Evolutionary conservation across 2,888 invertebrate species (phyloP), one percentile per base, ranked within the genome.

Genomic region (Eupithecia inturbata): DNA sequence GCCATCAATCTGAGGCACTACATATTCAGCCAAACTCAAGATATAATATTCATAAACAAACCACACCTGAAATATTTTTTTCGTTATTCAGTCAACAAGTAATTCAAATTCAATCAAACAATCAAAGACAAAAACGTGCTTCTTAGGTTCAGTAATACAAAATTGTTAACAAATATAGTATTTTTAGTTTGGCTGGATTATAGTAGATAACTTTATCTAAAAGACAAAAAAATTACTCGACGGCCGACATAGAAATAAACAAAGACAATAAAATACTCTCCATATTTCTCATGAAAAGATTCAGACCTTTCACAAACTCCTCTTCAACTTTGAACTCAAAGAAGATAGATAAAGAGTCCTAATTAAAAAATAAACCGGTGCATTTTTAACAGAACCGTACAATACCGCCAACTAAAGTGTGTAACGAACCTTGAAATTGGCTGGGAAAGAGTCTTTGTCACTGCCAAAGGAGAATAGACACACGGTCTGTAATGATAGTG

Each of bases 331-430:
- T 26, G 57, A 57, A 57, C 57, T 26, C 3, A 57, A 57, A 57
- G 12, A 26, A 9, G 1, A 57, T 14, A 26, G 57, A 26, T 12
- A 57, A 57, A 26, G 26, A 57, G 26, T 5, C 14, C 26, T 57
- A 57, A 26, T 57, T 57, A 57, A 26, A 57, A n/a, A 57, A 53
- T 53, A 22, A 57, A 57, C 57, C 26, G 26, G 26, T 57, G 57
- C 57, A 57, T 57, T 57, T 49, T 57, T 57, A 26, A 53, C n/a
- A n/a, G n/a, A 57, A 57, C 57, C 53, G 3, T 10, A 53, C 53
- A 53, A 53, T 53, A 53, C 53, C 14, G 57, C 57, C 57, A 57
- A 57, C 57, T 57, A 26, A 57, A 26, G 26, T 57, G 26, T 57
- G 22, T 26, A 57, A 57, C 57, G 26, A 26, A 26, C 12, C 57